Evolutionary conservation across 2,113 vertebrate species (phyloP).

Genomic region (Solenodon paradoxus): DNA sequence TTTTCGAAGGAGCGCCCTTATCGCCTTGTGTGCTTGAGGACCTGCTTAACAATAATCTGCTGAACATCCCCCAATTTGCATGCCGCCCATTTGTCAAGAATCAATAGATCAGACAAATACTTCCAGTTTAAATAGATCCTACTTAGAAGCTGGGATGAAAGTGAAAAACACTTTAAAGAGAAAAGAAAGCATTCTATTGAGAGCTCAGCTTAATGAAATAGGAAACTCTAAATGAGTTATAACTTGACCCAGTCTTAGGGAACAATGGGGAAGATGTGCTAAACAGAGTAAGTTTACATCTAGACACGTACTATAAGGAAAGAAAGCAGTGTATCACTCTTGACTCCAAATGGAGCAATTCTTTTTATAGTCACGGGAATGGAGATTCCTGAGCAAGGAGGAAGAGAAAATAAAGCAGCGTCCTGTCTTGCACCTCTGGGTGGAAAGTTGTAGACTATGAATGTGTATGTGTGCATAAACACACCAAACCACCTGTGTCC

Average conservation of each 20-base stretch:
- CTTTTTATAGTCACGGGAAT: background rate
- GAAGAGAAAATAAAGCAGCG: background rate
- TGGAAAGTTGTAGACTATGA: background rate
- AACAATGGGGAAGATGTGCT: background rate
- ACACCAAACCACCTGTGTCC: background rate
- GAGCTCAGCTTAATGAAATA: background rate
- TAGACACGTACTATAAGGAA: background rate
- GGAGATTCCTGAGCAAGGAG: background rate
- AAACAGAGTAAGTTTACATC: background rate
- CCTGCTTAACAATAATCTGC: background rate
- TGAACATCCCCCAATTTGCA: background rate
- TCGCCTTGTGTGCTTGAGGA: background rate
- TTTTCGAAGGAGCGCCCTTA: background rate
- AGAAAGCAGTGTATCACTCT: background rate
- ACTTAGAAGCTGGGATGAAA: background rate
- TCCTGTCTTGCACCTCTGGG: background rate
- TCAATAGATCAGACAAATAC: conserved; percentile 18
- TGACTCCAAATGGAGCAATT: background rate
- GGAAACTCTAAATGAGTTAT: background rate
- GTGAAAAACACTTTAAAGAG: background rate
- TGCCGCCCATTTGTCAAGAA: conserved; percentile 6
- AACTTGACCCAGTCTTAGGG: background rate
- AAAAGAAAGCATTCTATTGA: background rate
- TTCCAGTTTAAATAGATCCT: background rate
- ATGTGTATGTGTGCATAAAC: background rate